Evolutionary conservation across 2,797 vertebrate genomes (phyloP), one percentile per base, ranked within the genome.

Genomic region (Simalia tracyae): DNA sequence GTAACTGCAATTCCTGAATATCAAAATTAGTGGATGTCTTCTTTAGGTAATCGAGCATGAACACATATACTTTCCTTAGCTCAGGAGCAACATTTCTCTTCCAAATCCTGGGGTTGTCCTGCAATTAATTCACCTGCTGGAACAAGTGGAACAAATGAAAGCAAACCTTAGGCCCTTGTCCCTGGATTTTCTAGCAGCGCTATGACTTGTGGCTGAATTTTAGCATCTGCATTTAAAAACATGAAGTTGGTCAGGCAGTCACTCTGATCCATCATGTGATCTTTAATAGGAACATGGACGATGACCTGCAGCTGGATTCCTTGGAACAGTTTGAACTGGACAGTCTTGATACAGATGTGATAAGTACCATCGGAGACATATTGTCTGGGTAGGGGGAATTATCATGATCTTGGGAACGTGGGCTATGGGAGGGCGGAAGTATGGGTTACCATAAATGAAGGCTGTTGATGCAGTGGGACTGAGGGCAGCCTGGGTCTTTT

Each of bases 341-440:
- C 94, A 97, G 95, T 94, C 14, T 97, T 85, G 98, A 98, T 1
- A 97, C 97, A 50, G 95, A 97, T 86, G 98, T 98, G 0, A 46
- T 98, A 94, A 98, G 97, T 95, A 98, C 98, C 26, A 98, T 98
- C 94, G 96, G 96, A 0, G 98, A 98, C 94, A 98, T 98, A 81
- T 98, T 98, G 57, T 96, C 96, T 66, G 96, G 95, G 98, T 98
- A 98, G 14, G 89, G 72, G 50, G 61, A 60, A 50, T 14, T 36
- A 56, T 64, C 42, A 15, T 90, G 12, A 60, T 88, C 60, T 90
- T 56, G 89, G 92, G 59, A 84, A 61, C 28, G 0, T 31, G 50
- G 84, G 14, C 19, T 46, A 26, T 61, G 66, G 59, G 31, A 12
- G 19, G 50, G 4, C 15, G 28, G 2, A 8, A n/a, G 24, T 2